Conservation (phyloP, 2,797 vertebrate genomes). For the Artibeus lituratus region DNA sequence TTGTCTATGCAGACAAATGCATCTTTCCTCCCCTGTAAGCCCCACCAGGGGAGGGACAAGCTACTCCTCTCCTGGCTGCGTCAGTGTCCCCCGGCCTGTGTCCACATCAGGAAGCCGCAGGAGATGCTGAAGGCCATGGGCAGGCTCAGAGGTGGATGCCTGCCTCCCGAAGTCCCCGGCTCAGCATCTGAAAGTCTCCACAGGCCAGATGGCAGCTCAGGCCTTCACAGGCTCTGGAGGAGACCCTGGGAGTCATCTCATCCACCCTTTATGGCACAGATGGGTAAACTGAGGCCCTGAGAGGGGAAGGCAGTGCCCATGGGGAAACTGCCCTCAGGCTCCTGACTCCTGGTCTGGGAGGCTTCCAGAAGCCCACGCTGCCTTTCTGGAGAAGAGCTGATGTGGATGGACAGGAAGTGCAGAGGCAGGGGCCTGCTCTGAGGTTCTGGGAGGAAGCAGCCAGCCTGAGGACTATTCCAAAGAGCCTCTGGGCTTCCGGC, state of each 20-base stretch:
- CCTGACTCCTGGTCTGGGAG: no score
- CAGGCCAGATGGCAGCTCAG: background rate
- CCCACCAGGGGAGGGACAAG: no score
- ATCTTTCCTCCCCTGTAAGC: background rate
- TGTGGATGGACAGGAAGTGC: no score
- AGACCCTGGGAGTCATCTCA: background rate
- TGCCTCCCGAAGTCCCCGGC: background rate
- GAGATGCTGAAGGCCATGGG: background rate
- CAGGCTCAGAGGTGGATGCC: background rate
- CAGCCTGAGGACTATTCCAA: background rate
- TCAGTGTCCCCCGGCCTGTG: background rate
- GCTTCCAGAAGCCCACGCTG: background rate
- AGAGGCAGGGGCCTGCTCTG: background rate
- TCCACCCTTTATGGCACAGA: background rate
- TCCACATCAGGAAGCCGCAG: background rate
- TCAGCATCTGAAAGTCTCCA: background rate
- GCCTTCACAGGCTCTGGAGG: background rate
- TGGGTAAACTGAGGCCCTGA: background rate
- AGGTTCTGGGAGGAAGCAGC: background rate
- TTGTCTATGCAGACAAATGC: background rate
- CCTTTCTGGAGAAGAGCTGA: background rate
- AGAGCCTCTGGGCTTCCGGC: background rate
- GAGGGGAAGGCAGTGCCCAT: background rate
- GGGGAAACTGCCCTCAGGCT: background rate
- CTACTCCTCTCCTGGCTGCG: background rate